Percentiles rank a stretch among this genome's conserved stretches.
Evolutionary conservation across 2,888 invertebrate species (phyloP).

Genomic region (Amitus sp.): DNA sequence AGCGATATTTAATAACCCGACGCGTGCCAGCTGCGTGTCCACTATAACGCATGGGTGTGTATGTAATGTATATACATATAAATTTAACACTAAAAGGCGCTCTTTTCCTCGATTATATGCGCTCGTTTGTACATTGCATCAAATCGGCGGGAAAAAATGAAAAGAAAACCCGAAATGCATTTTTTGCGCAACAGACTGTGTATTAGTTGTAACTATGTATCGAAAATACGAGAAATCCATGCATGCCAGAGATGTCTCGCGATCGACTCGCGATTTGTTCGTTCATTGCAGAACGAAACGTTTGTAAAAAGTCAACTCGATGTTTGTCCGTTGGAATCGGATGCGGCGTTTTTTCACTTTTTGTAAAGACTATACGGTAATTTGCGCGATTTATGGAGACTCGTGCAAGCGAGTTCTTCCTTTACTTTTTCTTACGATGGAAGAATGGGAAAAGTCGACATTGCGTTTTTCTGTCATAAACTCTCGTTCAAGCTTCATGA

Average conservation of each 20-base stretch:
- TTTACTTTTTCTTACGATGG: constrained; percentile 28
- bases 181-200: constrained; percentile 57
- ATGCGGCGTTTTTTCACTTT: too few relatives aligned
- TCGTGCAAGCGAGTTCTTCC: constrained; percentile 26
- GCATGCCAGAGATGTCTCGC: constrained; percentile 32
- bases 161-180: constrained; percentile 35
- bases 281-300: not conserved
- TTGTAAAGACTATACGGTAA: too few relatives aligned
- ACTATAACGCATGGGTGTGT: constrained; percentile 50
- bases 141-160: constrained; percentile 12
- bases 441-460: too few relatives aligned
- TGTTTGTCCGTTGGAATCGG: too few relatives aligned
- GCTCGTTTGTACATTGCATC: too few relatives aligned
- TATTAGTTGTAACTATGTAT: constrained; percentile 49
- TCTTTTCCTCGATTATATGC: constrained; percentile 3
- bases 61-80: constrained; percentile 25
- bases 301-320: not conserved
- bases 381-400: too few relatives aligned
- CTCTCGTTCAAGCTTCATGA: too few relatives aligned
- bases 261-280: constrained; percentile 1
- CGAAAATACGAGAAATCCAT: not conserved
- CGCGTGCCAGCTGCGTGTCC: constrained; percentile 1
- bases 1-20: constrained; percentile 46
- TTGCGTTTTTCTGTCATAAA: too few relatives aligned
- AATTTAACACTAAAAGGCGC: not conserved